Base-by-base conservation (phyloP, 2,113 vertebrate species). In the Drymodes brunneopygia region DNA sequence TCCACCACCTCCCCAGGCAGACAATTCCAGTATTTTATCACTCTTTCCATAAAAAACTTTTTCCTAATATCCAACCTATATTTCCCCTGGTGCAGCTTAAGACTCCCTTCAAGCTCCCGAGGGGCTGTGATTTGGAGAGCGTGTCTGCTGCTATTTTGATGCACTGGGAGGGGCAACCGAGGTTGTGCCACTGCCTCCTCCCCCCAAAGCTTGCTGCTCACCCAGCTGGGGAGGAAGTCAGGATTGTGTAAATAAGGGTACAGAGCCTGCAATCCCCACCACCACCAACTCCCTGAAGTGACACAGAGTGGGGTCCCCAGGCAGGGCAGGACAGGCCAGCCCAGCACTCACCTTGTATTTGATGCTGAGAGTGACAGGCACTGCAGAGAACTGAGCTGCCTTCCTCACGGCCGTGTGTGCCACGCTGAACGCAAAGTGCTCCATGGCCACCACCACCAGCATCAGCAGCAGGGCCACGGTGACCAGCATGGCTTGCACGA, bases 381-480 rank as follows among this genome's bases (percentile, higher is more conserved):
- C 98, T 0, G 69, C 5, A 0, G 99, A 99, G 86, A 99, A 95
- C 77, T 98, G 98, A 86, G 95, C 93, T 29, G 98, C 90, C 98
- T 97, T 99, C 5, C 82, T 97, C 82, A 98, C 35, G 0, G 95
- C 96, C 0, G 92, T 86, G 71, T 97, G 94, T 5, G 99, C 98
- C 77, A 99, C 40, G 3, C 97, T 90, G 95, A 98, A 99, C 0
- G 97, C 96, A 10, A 98, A 72, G 35, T 98, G 84, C 86, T 99
- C 99, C 83, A 98, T 88, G 21, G 92, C 97, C 57, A 98, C 93
- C 0, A 98, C 71, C 87, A 98, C 53, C 33, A 97, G 56, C 10
- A 98, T 98, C 61, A 98, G 95, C 65, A 97, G 13, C 65, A 99
- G 97, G 93, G 99, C 97, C 54, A 98, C 86, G 0, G 98, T 98